Base-by-base conservation (phyloP, 1,140 invertebrate genomes). In the Drosophila triauraria region DNA sequence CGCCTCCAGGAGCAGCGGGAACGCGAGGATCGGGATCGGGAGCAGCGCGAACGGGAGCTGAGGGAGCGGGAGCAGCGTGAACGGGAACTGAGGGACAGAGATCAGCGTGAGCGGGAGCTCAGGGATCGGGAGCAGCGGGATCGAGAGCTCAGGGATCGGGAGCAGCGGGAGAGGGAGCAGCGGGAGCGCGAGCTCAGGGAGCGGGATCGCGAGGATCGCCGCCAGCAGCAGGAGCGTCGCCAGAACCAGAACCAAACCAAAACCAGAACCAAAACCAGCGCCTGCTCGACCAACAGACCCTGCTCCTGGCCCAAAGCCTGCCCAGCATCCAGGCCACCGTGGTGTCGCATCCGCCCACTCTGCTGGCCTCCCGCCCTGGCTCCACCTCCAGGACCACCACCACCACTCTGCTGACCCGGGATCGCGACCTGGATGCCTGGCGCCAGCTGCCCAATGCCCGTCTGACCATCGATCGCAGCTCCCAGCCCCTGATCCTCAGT, bases 281-380 rank as follows among this genome's bases (percentile, higher is more conserved):
- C 13, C 67, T 80, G 9, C 57, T 92, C 10, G 87, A 87, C 6
- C 88, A 91, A 27, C 87, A 91, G 23, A 54, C 78, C 12, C 63
- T 92, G 4, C 76, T 91, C 2, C 15, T 85, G 13, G 13, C 76
- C n/a, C 69, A 92, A 8, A 74, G 85, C 9, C 42, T 85, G 78
- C 85, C 87, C 68, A 70, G 62, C 27, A 76, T 92, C 0, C 91
- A 92, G 46, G 85, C 91, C 47, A 88, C 80, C 23, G 75, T 92
- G 0, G 81, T 92, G 0, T 85, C 88, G 1, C 91, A 92, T 63
- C 88, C 91, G 7, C 88, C 91, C 32, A 91, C 83, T 4, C 17
- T 92, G 43, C 46, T 91, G 27, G 15, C 67, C 43, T 76, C 91
- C 12, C 87, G 87, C 8, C 43, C 78, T 25, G 42, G 35, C 12